phyloP scores from a whole-genome alignment of 2,113 vertebrate genomes.

The Spermophilus dauricus region DNA sequence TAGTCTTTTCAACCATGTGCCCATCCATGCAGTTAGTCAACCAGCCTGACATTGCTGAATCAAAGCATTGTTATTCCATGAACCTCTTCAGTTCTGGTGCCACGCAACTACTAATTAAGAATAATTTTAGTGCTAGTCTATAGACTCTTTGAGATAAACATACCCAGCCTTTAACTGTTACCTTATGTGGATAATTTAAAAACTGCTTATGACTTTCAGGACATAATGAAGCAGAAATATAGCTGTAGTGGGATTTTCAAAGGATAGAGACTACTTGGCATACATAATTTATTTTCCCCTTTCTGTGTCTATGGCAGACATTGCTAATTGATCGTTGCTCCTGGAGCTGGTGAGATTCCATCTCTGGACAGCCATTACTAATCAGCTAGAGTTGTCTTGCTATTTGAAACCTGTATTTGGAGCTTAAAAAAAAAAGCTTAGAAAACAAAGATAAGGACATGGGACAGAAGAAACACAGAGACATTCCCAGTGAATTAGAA shows the following conservation, averaged over 20 bases:
- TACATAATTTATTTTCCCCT: neutral
- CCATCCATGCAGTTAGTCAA: neutral
- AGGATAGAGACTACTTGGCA: neutral
- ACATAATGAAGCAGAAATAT: constrained; percentile 35
- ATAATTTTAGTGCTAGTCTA: neutral
- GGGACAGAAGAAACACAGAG: neutral
- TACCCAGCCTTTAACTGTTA: neutral
- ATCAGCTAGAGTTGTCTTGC: neutral
- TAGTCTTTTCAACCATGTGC: neutral
- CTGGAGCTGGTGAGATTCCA: neutral
- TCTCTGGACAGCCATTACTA: neutral
- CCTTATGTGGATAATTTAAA: neutral
- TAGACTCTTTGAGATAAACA: neutral
- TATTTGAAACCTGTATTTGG: neutral
- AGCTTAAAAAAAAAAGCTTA: neutral
- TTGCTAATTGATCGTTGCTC: constrained; percentile 45
- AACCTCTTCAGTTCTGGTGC: neutral
- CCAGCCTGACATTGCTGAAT: neutral
- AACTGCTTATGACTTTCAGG: constrained; percentile 26
- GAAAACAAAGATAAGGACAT: neutral
- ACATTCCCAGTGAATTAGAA: neutral
- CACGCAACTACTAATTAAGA: neutral
- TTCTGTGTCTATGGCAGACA: neutral
- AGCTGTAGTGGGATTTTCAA: neutral
- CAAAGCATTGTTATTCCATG: neutral